Percentiles rank a stretch among this genome's conserved stretches.
phyloP scores from a whole-genome alignment of 2,888 invertebrate species.

The Metallyticus violacea region DNA sequence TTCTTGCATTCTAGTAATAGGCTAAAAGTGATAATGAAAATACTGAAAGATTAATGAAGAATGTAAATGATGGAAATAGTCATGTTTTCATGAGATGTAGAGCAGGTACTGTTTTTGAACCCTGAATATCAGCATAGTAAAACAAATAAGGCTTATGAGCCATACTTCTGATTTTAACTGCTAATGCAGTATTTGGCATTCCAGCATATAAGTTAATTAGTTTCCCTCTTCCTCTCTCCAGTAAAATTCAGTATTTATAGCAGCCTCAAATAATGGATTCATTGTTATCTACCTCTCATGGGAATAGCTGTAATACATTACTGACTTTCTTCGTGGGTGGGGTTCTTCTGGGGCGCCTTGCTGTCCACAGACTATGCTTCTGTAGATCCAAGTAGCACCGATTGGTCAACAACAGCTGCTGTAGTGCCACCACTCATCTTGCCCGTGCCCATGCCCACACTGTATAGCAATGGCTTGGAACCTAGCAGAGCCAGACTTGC shows the following conservation, averaged over 20 bases:
- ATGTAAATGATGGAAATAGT: neutral
- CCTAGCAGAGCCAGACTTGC: constrained; percentile 11
- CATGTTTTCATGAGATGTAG: neutral
- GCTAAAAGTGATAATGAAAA: neutral
- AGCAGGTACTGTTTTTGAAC: neutral
- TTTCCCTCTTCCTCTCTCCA: neutral
- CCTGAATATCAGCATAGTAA: neutral
- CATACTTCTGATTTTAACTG: too few species aligned
- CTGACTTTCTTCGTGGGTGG: constrained; percentile 12
- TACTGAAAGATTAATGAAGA: neutral
- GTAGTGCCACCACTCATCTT: constrained; percentile 36
- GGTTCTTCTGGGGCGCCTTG: neutral
- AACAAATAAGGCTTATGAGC: too few species aligned
- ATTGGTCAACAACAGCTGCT: neutral
- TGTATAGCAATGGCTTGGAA: constrained; percentile 60
- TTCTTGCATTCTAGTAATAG: neutral
- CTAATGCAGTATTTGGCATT: neutral
- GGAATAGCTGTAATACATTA: neutral
- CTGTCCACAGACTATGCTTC: constrained; percentile 27
- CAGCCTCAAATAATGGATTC: neutral
- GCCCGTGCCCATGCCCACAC: constrained; percentile 71
- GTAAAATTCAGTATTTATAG: too few species aligned
- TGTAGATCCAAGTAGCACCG: constrained; percentile 39
- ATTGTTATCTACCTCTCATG: neutral
- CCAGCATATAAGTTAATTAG: too few species aligned